Conservation (phyloP, 2,797 vertebrate genomes). For the Morelia viridis region DNA sequence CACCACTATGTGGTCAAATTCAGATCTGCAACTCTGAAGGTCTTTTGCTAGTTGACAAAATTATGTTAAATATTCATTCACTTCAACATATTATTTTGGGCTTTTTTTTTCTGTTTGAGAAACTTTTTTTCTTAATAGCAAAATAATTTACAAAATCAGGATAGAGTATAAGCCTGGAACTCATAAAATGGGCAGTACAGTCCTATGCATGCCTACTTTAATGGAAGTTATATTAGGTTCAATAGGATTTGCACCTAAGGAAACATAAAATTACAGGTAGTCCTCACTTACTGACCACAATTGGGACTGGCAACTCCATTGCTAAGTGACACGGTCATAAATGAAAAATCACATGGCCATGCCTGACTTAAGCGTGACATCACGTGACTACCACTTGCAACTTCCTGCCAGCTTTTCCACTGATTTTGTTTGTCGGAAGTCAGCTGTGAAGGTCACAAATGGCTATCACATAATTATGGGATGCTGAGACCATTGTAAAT, state of each 20-base stretch:
- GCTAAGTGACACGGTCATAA: background rate
- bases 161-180: background rate
- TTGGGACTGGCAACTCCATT: background rate
- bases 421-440: background rate
- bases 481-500: background rate
- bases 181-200: background rate
- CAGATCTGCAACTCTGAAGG: slow-evolving; percentile 23
- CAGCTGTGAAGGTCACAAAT: background rate
- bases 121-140: background rate
- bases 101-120: background rate
- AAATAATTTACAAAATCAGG: background rate
- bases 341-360: background rate
- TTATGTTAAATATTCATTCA: background rate
- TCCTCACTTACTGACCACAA: background rate
- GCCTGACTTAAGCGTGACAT: background rate
- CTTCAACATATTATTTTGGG: background rate
- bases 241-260: background rate
- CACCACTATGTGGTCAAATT: slow-evolving; percentile 55
- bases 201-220: background rate
- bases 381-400: background rate
- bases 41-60: background rate
- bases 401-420: background rate
- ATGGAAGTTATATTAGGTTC: background rate
- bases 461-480: background rate
- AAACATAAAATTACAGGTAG: background rate